Base-by-base conservation (phyloP, 2,888 invertebrate species). In the Drosophila rellima region DNA sequence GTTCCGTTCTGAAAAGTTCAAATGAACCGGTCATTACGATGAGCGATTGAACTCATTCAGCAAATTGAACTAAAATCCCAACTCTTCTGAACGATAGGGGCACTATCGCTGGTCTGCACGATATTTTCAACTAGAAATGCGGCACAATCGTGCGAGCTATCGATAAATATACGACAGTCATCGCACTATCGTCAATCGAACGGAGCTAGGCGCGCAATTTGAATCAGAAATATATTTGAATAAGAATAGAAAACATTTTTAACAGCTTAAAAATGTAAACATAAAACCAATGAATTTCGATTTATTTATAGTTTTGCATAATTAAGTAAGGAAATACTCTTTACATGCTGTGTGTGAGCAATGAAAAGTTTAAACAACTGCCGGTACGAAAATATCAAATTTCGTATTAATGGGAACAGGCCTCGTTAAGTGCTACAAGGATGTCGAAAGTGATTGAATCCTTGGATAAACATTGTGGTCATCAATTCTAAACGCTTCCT, bases 401-500 rank as follows among this genome's bases (percentile, higher is more conserved):
- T 63, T 69, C 74, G 1, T 33, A 48, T 62, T 54, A 69, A 66
- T 72, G 66, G 17, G 42, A 11, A 42, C 48, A 10, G 48, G 35
- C 20, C 54, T 47, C 54, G 65, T 52, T 66, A 66, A 66, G 66
- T 66, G 62, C 33, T 39, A 23, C 29, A 23, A 64, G 42, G 40
- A 47, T 48, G 55, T 54, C 65, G 6, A 64, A 69, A 54, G 54
- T 65, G 70, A 66, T 56, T 45, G 59, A 70, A 61, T 57, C 60
- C 44, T 45, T 66, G 67, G 50, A 55, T 60, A 70, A 70, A 70
- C 70, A 70, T 50, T 65, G 60, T 51, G 66, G 70, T 56, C 70
- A 70, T 70, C 66, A 66, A 66, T 70, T 66, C 55, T 37, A 66
- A 66, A 61, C 54, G 66, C 29, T 65, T 50, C 50, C 59, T 51